These are phyloP conservation scores for Turritopsis dohrnii DNA, from an alignment of 30 jellyfish, hydroid and myxozoan species.

Conservation along the genomic window DNA sequence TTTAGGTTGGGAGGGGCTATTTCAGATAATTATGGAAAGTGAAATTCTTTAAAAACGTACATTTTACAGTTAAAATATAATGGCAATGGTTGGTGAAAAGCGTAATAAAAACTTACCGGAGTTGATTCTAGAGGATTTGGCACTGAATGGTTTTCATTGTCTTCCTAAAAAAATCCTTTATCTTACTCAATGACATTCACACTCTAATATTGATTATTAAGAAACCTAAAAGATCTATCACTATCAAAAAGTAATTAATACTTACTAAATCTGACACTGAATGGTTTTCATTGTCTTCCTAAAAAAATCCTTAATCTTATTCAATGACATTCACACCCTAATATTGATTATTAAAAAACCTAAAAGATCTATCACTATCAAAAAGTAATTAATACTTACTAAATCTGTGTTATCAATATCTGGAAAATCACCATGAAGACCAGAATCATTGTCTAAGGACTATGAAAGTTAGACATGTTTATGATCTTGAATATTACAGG, in stretches of 20 bases:
- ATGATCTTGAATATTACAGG: not conserved
- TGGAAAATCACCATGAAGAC: not conserved
- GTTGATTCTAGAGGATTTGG: not conserved
- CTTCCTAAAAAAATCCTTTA: not conserved
- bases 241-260: too few species aligned
- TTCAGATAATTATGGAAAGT: not conserved
- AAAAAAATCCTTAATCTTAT: too few species aligned
- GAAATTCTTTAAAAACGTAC: not conserved
- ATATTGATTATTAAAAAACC: not conserved
- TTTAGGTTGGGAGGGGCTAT: not conserved
- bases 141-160: not conserved
- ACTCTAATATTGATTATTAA: too few species aligned
- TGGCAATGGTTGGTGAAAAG: not conserved
- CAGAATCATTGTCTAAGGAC: not conserved
- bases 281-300: too few species aligned
- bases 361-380: not conserved
- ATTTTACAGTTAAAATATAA: not conserved
- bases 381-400: not conserved
- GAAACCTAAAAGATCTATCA: too few species aligned
- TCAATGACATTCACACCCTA: not conserved
- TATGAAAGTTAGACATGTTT: not conserved
- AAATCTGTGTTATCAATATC: not conserved
- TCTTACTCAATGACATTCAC: not conserved
- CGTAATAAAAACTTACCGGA: not conserved
- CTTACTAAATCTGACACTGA: too few species aligned